Evolutionary conservation across 2,888 invertebrate genomes (phyloP).

Genomic region (Drosophila mercatorum): DNA sequence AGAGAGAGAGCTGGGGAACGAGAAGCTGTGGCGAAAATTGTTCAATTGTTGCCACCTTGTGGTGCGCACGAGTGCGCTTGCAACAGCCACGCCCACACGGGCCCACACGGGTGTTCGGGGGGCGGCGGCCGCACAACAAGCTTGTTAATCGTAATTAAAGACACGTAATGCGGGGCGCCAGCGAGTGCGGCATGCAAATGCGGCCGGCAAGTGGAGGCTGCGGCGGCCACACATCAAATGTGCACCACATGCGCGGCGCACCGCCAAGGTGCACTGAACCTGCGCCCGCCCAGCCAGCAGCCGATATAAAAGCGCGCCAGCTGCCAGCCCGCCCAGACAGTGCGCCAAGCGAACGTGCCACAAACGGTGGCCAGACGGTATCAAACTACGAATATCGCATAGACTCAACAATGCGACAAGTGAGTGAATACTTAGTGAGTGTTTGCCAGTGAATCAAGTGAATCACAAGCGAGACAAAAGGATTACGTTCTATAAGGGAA

Average conservation of each 20-base stretch:
- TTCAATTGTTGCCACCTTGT: slow-evolving; percentile 52
- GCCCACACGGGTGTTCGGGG: not conserved
- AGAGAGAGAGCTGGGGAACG: not conserved
- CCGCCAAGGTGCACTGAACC: slow-evolving; percentile 69
- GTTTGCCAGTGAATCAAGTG: slow-evolving; percentile 4
- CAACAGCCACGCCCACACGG: slow-evolving; percentile 39
- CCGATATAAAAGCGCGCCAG: slow-evolving; percentile 60
- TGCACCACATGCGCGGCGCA: slow-evolving; percentile 51
- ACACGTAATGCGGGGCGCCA: slow-evolving; percentile 58
- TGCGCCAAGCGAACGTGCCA: slow-evolving; percentile 52
- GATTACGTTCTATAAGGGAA: not conserved
- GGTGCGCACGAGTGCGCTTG: slow-evolving; percentile 61
- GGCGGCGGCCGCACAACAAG: slow-evolving; percentile 15
- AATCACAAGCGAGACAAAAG: no score
- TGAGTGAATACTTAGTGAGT: slow-evolving; percentile 45
- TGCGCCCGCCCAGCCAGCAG: slow-evolving; percentile 31
- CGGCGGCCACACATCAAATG: slow-evolving; percentile 41
- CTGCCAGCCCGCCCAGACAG: slow-evolving; percentile 56
- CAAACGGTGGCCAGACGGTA: slow-evolving; percentile 47
- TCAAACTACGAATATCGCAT: slow-evolving; percentile 41
- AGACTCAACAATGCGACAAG: slow-evolving; percentile 48
- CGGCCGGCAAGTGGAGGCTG: slow-evolving; percentile 55
- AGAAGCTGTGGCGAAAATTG: slow-evolving; percentile 64
- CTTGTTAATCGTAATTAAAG: slow-evolving; percentile 67
- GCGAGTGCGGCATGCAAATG: slow-evolving; percentile 63